Evolutionary conservation across 2,113 vertebrate genomes (phyloP), one percentile per base, ranked within the genome.

Genomic region (Chitala chitala): DNA sequence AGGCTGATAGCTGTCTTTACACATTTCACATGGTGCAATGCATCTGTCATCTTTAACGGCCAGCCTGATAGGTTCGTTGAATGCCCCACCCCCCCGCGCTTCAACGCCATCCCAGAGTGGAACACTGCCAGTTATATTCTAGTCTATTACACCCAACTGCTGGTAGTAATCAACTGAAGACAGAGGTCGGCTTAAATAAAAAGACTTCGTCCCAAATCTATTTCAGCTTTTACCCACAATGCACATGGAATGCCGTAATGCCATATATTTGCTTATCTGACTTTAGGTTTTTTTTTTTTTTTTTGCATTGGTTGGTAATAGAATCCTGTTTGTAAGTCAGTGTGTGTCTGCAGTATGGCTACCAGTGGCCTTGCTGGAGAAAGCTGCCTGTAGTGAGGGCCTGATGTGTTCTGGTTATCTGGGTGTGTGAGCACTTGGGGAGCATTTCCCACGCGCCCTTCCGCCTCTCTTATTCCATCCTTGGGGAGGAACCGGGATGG

Each of bases 401-500:
- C 59, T 63, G 59, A 36, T 20, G 36, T 36, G 31, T 63, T 29
- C 59, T 33, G 40, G 4, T 68, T 68, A 29, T 29, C n/a, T 15
- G 40, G 40, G n/a, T 24, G 15, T 68, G 17, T 68, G 9, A 22
- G 38, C 63, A 44, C 20, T 26, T 1, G 2, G 24, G 2, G n/a
- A 26, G 40, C 12, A 38, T 46, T 20, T 17, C n/a, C 22, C 36
- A 42, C 40, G 4, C 40, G 10, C 42, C 20, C 22, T 42, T 2
- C 38, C 5, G 64, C 22, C 42, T 22, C 20, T 68, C 40, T 68
- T 1, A n/a, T 46, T 48, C 22, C 46, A 24, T 42, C 40, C 64
- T 46, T 68, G 42, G 42, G 64, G 40, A 26, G n/a, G 44, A 46
- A n/a, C n/a, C n/a, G 40, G 64, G n/a, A 68, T n/a, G 40, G 64